Evolutionary conservation across 2,888 invertebrate genomes (phyloP).

Genomic region (Melinaea marsaeus): DNA sequence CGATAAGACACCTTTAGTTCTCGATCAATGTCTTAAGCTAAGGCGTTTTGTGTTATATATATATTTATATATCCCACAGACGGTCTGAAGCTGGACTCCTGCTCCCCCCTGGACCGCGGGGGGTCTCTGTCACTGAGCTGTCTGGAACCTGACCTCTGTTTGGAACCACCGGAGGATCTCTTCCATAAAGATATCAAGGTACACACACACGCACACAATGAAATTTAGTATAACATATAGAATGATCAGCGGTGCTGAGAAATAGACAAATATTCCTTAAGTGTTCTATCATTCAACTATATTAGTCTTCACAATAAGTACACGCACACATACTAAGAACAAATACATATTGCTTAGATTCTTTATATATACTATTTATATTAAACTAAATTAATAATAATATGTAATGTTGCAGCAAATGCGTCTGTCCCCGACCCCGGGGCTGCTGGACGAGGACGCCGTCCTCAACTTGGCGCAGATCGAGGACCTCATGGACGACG

Average conservation of each 20-base stretch:
- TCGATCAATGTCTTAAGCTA: not conserved
- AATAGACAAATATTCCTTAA: too few species aligned
- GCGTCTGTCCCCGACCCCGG: slow-evolving; percentile 62
- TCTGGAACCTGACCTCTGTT: slow-evolving; percentile 62
- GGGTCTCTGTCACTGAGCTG: slow-evolving; percentile 53
- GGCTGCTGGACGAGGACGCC: slow-evolving; percentile 52
- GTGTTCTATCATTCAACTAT: too few species aligned
- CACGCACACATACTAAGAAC: too few species aligned
- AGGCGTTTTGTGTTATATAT: not conserved
- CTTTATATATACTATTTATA: too few species aligned
- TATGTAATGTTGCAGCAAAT: slow-evolving; percentile 45
- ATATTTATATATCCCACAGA: slow-evolving; percentile 42
- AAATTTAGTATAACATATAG: too few species aligned
- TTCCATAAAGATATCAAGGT: slow-evolving; percentile 71
- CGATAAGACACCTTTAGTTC: not conserved
- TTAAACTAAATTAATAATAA: not conserved
- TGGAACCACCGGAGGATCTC: slow-evolving; percentile 57
- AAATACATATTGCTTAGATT: too few species aligned
- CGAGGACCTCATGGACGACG: slow-evolving; percentile 84
- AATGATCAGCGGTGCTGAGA: too few species aligned
- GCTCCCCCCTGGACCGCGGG: slow-evolving; percentile 56
- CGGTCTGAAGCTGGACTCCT: slow-evolving; percentile 62
- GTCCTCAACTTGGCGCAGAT: slow-evolving; percentile 78
- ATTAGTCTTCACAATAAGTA: too few species aligned
- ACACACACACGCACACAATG: slow-evolving; percentile 1